These are phyloP conservation scores for Mythimna pallens DNA, from an alignment of 2,888 invertebrate genomes.

Conservation along the genomic window DNA sequence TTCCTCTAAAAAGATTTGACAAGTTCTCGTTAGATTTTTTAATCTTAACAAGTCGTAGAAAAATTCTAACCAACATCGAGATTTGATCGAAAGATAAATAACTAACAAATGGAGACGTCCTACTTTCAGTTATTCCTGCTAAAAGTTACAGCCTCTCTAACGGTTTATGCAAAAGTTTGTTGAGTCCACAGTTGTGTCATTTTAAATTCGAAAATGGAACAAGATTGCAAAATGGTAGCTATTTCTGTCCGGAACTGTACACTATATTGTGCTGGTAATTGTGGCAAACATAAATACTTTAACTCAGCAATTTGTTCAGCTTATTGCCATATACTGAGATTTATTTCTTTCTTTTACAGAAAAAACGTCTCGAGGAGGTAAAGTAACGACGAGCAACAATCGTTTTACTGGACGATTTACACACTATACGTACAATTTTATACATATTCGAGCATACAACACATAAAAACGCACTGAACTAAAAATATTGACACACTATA, in stretches of 20 bases:
- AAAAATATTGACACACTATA: not conserved
- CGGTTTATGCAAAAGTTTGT: not conserved
- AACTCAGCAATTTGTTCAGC: slow-evolving; percentile 39
- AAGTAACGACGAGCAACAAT: slow-evolving; percentile 72
- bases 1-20: not conserved
- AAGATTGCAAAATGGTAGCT: not conserved
- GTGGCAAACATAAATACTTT: slow-evolving; percentile 37
- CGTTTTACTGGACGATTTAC: slow-evolving; percentile 54
- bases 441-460: slow-evolving; percentile 11
- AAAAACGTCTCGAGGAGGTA: slow-evolving; percentile 95
- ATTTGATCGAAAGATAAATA: not conserved
- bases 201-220: not conserved
- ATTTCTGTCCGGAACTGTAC: slow-evolving; percentile 16
- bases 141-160: not conserved
- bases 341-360: slow-evolving; percentile 92
- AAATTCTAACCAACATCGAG: not conserved
- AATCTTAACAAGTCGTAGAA: no score
- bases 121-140: not conserved
- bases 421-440: slow-evolving; percentile 48
- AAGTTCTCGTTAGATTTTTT: no score
- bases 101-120: not conserved
- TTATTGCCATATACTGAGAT: slow-evolving; percentile 69
- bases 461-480: not conserved
- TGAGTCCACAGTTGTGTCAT: not conserved
- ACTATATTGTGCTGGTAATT: slow-evolving; percentile 58